Base-by-base conservation (phyloP, 2,888 invertebrate genomes). In the Timandra comae region DNA sequence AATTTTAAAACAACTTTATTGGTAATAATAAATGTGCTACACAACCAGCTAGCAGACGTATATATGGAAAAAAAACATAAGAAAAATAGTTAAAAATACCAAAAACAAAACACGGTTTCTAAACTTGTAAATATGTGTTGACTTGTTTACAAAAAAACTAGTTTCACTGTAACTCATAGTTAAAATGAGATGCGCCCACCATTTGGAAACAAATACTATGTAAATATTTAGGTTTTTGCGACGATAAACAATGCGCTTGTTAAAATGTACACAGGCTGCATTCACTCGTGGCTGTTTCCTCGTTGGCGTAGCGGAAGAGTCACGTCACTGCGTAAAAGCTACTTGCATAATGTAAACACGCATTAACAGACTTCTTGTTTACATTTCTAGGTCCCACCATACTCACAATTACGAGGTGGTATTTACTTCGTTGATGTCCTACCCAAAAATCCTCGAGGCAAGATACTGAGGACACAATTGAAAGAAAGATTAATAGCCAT, bases 371-470 rank as follows among this genome's bases (percentile, higher is more conserved):
- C 16, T 16, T 1, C 16, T 16, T 16, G 27, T 30, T 38, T 36
- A 46, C 34, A 46, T 44, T 59, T 61, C 42, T 47, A 75, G 75
- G 74, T 75, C 5, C 84, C 91, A 1, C 74, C 86, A 11, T 89
- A 88, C 55, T 93, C 93, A 78, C 85, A 86, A 50, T 75, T 93
- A 29, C 76, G 87, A 53, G 92, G 91, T 22, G 91, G 92, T 10
- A 88, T 93, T 2, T 76, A 74, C 44, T 93, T 93, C 63, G 66
- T 92, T 20, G 73, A 89, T 12, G 78, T 84, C 56, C 88, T 93
- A 53, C 92, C 93, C 4, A 89, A 89, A 63, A 91, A 90, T 56
- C 80, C 89, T 1, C 88, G 89, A 26, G 92, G 92, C 12, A 93
- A 93, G 73, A 90, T 92, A 54, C 69, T 92, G 27, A 82, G 92